phyloP scores from a whole-genome alignment of 2,888 invertebrate species.

The Elegia similella region DNA sequence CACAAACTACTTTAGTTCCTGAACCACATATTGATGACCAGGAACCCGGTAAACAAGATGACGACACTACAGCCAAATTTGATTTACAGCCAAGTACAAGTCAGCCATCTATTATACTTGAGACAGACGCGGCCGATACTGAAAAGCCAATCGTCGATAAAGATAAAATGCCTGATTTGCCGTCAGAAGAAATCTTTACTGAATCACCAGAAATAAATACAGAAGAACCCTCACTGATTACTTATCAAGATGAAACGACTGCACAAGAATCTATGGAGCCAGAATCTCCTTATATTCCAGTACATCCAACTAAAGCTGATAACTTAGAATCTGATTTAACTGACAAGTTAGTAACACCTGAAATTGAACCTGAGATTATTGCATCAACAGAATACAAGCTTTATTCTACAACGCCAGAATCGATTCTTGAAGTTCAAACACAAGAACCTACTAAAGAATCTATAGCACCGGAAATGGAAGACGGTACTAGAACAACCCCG shows the following conservation, averaged over 20 bases:
- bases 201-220: conserved; percentile 10
- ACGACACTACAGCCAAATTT: not conserved
- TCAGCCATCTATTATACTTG: not conserved
- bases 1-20: not conserved
- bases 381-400: not conserved
- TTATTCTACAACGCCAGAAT: not conserved
- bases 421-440: not conserved
- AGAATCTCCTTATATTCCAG: conserved; percentile 17
- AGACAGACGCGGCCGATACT: conserved; percentile 20
- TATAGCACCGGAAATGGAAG: not conserved
- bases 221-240: conserved; percentile 9
- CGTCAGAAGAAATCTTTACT: conserved; percentile 4
- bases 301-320: conserved; percentile 9
- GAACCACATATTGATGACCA: not conserved
- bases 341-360: conserved; percentile 6
- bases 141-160: conserved; percentile 3
- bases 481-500: not conserved
- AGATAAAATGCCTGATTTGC: conserved; percentile 8
- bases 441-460: not conserved
- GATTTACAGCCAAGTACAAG: not conserved
- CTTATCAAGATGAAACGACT: not conserved
- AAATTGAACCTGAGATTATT: not conserved
- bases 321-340: conserved; percentile 3
- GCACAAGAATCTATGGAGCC: conserved; percentile 8
- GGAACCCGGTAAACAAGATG: not conserved